phyloP scores from a whole-genome alignment of 2,797 vertebrate species.

The Acrocephalus scirpaceus region DNA sequence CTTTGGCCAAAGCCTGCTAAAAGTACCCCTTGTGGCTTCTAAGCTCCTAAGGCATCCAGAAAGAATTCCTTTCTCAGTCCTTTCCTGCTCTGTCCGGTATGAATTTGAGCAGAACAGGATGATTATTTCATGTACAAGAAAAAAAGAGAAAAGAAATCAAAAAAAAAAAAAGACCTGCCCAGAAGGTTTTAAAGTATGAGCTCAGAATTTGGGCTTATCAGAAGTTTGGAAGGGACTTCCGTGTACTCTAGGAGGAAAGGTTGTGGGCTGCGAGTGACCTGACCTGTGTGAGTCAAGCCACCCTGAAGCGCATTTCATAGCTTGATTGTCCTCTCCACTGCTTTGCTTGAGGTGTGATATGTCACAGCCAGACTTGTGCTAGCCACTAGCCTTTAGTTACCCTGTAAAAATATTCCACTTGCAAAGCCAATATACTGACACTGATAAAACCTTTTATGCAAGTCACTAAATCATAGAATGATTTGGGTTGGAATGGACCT shows the following conservation, averaged over 20 bases:
- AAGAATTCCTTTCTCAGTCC: neutral
- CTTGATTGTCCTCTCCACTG: neutral
- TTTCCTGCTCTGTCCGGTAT: neutral
- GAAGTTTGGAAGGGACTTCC: neutral
- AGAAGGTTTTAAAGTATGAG: neutral
- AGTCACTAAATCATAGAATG: neutral
- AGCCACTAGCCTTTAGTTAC: neutral
- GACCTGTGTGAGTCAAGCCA: neutral
- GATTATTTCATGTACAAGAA: neutral
- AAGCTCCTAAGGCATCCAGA: neutral
- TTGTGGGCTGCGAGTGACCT: neutral
- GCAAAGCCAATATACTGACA: neutral
- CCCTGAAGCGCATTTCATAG: neutral
- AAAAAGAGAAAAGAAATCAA: neutral
- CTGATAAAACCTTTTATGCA: neutral
- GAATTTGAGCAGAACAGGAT: neutral
- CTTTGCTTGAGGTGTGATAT: neutral
- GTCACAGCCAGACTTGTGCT: neutral
- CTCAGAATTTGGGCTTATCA: neutral
- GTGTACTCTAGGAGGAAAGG: neutral
- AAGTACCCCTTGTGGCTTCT: neutral
- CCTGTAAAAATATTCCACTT: neutral
- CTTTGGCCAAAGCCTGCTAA: neutral
- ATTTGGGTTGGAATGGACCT: neutral
- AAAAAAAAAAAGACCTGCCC: neutral